phyloP scores from a whole-genome alignment of 2,888 invertebrate genomes.

The Limnephilus rhombicus region DNA sequence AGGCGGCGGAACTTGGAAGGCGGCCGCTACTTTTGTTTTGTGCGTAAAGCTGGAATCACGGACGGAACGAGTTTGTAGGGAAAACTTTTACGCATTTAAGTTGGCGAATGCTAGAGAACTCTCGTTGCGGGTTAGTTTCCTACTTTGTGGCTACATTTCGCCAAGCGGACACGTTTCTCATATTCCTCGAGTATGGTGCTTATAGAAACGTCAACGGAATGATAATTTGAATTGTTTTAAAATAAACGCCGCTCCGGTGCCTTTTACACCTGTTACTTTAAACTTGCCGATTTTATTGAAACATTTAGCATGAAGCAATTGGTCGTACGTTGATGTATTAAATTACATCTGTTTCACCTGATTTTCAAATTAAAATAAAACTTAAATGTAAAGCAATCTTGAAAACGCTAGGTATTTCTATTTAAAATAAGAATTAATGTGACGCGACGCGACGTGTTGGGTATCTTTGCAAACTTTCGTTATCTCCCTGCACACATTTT shows the following conservation, averaged over 20 bases:
- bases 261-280: neutral
- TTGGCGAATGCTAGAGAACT: slow-evolving; percentile 33
- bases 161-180: slow-evolving; percentile 29
- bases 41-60: slow-evolving; percentile 57
- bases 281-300: neutral
- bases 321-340: neutral
- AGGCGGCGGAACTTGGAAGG: neutral
- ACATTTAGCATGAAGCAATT: neutral
- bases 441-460: too few species aligned
- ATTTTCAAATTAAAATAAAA: neutral
- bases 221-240: slow-evolving; percentile 30
- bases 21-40: slow-evolving; percentile 44
- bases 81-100: slow-evolving; percentile 59
- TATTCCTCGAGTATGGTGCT: slow-evolving; percentile 34
- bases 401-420: neutral
- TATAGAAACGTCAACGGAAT: slow-evolving; percentile 33
- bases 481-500: too few species aligned
- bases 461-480: too few species aligned
- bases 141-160: slow-evolving; percentile 39
- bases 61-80: slow-evolving; percentile 52
- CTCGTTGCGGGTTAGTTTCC: slow-evolving; percentile 37
- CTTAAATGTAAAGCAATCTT: neutral
- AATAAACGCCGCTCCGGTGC: slow-evolving; percentile 3
- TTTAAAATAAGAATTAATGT: too few species aligned
- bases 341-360: neutral